Evolutionary conservation across 2,888 invertebrate genomes (phyloP), one percentile per base, ranked within the genome.

Genomic region (Hirtodrosophila cameraria): DNA sequence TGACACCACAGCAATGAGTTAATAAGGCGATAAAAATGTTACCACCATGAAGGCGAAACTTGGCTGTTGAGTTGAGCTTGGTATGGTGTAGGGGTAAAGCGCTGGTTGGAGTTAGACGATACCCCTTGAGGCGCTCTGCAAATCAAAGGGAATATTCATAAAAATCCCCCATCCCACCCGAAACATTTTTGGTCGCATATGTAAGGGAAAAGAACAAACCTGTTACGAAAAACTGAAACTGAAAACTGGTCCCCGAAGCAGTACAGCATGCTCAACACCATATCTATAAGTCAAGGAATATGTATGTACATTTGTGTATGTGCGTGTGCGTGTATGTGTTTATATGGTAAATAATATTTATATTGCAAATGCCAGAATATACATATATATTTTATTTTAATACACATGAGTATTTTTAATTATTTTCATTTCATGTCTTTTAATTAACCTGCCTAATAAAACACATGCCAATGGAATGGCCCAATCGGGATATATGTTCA

Each of bases 1-100:
- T 88, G 89, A 88, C 88, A 88, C 88, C 88, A 54, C 88, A 84
- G 76, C 88, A 88, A 88, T 88, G 87, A 88, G 88, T 89, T 88
- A 88, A 89, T 89, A 88, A 88, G 87, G 84, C 88, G 79, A 88
- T 88, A 79, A 84, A 77, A 75, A 68, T 55, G 61, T 73, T 75
- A 38, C 67, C 70, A 68, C 13, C 45, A 35, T 27, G 23, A 23
- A 23, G 9, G 31, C 3, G 27, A 33, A 43, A 35, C 30, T 23
- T 31, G 13, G 3, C 18, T 20, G 30, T 48, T n/a, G 9, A 39
- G 20, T n/a, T 18, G 20, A n/a, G 18, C 18, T 35, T 46, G n/a
- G 12, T 15, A 30, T 41, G 15, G 16, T 16, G 20, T 11, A 12
- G 2, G 20, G 7, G 41, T 2, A 1, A 12, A 6, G 20, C 23